Evolutionary conservation across 2,113 vertebrate species (phyloP).

Genomic region (Nothobranchius kuhntae): DNA sequence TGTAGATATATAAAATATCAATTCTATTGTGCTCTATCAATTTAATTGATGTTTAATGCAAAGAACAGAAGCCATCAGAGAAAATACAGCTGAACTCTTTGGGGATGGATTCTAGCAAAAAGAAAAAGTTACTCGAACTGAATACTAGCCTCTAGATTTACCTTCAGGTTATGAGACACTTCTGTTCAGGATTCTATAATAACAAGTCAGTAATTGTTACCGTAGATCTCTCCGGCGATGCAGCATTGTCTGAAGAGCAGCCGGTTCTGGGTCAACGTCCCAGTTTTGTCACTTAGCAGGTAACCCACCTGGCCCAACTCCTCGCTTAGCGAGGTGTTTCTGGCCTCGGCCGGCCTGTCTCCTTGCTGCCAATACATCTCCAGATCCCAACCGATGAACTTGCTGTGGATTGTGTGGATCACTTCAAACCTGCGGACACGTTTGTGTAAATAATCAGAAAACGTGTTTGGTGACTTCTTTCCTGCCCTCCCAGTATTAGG

Average conservation of each 20-base stretch:
- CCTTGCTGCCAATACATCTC: slow-evolving; percentile 81
- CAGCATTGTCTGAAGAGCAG: slow-evolving; percentile 94
- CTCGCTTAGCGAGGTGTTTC: slow-evolving; percentile 87
- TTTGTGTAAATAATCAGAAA: not conserved
- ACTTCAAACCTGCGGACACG: slow-evolving; percentile 81
- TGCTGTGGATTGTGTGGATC: slow-evolving; percentile 88
- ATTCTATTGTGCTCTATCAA: too few species aligned
- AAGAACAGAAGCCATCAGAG: not conserved
- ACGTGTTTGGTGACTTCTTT: not conserved
- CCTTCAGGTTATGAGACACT: too few species aligned
- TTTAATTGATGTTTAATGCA: too few species aligned
- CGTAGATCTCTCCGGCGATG: slow-evolving; percentile 82
- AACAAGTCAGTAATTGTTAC: slow-evolving; percentile 62
- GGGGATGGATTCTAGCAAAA: not conserved
- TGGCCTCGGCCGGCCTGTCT: slow-evolving; percentile 81
- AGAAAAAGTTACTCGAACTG: not conserved
- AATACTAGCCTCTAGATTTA: too few species aligned
- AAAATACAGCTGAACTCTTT: not conserved
- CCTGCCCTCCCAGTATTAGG: not conserved
- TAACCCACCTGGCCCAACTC: slow-evolving; percentile 92
- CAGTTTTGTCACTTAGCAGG: slow-evolving; percentile 94
- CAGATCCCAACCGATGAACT: slow-evolving; percentile 89
- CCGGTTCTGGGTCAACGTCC: slow-evolving; percentile 91
- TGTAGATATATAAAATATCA: too few species aligned
- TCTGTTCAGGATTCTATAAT: not conserved